These are phyloP conservation scores for Patiria miniata DNA, from an alignment of 35 echinoderm and acorn worm genomes.

Conservation along the genomic window DNA sequence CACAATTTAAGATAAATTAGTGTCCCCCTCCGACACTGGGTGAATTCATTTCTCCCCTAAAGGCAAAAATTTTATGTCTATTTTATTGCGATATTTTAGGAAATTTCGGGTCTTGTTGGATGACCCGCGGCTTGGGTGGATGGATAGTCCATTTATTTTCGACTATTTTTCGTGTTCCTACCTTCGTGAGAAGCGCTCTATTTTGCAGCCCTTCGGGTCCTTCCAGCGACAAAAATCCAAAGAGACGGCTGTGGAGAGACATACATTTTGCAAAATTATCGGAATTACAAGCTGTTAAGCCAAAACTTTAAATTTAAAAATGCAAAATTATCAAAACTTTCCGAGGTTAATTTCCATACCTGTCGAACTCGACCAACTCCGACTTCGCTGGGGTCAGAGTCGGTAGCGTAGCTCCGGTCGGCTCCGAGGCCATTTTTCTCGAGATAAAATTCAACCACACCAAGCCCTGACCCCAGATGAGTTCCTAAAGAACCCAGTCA, in stretches of 20 bases:
- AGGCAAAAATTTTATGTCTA: not conserved
- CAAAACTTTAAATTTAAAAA: slow-evolving; percentile 31
- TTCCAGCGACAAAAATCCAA: slow-evolving; percentile 87
- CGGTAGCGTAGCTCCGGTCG: slow-evolving; percentile 79
- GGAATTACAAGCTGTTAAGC: slow-evolving; percentile 27
- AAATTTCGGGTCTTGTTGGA: not conserved
- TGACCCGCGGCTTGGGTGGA: slow-evolving; percentile 13
- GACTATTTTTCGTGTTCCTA: slow-evolving; percentile 53
- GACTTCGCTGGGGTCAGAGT: slow-evolving; percentile 72
- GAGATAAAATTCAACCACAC: slow-evolving; percentile 63
- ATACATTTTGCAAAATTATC: slow-evolving; percentile 43
- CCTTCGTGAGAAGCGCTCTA: slow-evolving; percentile 84
- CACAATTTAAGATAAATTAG: slow-evolving; percentile 3
- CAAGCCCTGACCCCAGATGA: slow-evolving; percentile 46
- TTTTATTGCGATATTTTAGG: slow-evolving; percentile 2
- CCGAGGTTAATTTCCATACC: slow-evolving; percentile 50
- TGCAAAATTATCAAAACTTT: not conserved
- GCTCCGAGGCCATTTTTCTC: slow-evolving; percentile 75
- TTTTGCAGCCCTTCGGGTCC: slow-evolving; percentile 76
- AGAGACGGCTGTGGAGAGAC: slow-evolving; percentile 80
- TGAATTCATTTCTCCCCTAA: not conserved
- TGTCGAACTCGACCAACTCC: slow-evolving; percentile 82
- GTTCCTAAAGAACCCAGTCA: slow-evolving; percentile 42
- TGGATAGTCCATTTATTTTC: not conserved
- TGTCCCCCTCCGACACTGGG: not conserved